These are phyloP conservation scores for Pheosia tremula DNA, from an alignment of 2,888 invertebrate species.

Conservation along the genomic window DNA sequence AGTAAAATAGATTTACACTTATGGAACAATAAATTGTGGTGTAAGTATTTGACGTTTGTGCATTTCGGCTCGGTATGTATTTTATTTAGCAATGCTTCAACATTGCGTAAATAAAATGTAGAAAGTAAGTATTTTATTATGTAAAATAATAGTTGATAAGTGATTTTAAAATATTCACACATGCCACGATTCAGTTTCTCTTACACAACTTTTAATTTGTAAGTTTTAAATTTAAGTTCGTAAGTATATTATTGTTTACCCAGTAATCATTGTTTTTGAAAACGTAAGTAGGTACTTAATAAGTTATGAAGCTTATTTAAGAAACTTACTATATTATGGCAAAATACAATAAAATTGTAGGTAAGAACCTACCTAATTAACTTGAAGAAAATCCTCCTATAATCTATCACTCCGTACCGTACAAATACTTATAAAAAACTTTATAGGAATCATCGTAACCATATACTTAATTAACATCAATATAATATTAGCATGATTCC, in stretches of 20 bases:
- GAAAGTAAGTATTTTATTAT: not conserved
- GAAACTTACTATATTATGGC: not conserved
- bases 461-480: not conserved
- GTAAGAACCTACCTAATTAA: not conserved
- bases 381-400: not conserved
- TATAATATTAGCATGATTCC: constrained; percentile 24
- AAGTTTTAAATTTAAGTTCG: too few relatives aligned
- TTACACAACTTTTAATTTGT: not conserved
- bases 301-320: not conserved
- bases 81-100: constrained; percentile 45
- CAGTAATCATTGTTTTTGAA: too few relatives aligned
- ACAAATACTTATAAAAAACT: not conserved
- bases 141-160: not conserved
- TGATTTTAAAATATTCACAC: not conserved
- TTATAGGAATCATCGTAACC: not conserved
- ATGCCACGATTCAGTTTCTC: not conserved
- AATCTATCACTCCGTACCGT: not conserved
- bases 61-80: constrained; percentile 21
- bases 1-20: too few relatives aligned
- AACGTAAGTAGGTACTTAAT: not conserved
- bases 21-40: too few relatives aligned
- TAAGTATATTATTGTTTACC: too few relatives aligned
- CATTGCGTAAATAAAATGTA: constrained; percentile 46
- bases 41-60: too few relatives aligned
- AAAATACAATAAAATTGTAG: not conserved